Base-by-base conservation (phyloP, 2,113 vertebrate species). In the Gadus chalcogrammus region DNA sequence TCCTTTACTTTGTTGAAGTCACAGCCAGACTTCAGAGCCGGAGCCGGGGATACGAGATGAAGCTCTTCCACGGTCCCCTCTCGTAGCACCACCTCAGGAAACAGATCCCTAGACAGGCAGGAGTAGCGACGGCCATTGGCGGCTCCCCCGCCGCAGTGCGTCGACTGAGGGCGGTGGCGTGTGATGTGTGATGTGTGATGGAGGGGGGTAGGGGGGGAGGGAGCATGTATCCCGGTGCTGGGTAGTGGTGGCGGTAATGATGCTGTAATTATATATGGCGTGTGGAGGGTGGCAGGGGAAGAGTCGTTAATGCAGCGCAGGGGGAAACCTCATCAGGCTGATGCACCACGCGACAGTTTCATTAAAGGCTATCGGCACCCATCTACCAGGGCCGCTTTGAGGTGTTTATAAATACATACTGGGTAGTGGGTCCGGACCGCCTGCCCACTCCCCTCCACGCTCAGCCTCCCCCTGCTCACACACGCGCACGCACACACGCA, bases 231-330 rank as follows among this genome's bases (percentile, higher is more conserved):
- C 53, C 56, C 69, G 64, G 62, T 67, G 74, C 68, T 68, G 35
- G 72, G 80, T 61, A 68, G 62, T 73, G 48, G 65, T 56, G 28
- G 59, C 59, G 60, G 82, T 90, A 87, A 89, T 87, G 84, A 86
- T 74, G 80, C 77, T 82, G 76, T 90, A 88, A 90, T 90, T 90
- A 87, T 88, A 79, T 89, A 83, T 90, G 87, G 83, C 85, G 64
- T 82, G 78, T 78, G 78, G 78, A 82, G 76, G 79, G 82, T 80
- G 79, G 80, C 79, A 65, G 56, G 0, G 11, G 42, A 48, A 82
- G 79, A 75, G 78, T 74, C 68, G 78, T 80, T 88, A 83, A 83
- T 83, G 82, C 84, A 81, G 81, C 70, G 68, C 82, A 80, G 74
- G 82, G 79, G 79, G 42, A 48, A 82, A 82, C 75, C 81, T 88